These are phyloP conservation scores for Pseudochirops cupreus DNA, from an alignment of 2,797 vertebrate genomes.

Conservation along the genomic window DNA sequence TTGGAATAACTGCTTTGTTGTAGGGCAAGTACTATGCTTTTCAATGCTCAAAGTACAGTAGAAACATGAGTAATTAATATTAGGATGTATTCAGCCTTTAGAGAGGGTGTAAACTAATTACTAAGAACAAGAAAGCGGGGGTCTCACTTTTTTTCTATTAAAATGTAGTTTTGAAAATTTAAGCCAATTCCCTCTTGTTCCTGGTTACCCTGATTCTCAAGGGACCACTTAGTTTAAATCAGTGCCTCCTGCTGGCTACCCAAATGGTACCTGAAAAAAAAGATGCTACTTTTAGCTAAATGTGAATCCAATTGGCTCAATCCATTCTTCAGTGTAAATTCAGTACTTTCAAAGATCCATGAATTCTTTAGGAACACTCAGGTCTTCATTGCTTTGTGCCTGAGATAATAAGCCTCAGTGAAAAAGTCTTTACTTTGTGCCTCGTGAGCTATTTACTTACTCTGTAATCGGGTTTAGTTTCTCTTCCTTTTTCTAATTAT, in stretches of 20 bases:
- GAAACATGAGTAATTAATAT: background rate
- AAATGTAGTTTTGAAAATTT: background rate
- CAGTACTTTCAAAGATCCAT: background rate
- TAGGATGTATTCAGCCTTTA: background rate
- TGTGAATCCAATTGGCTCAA: background rate
- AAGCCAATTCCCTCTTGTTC: background rate
- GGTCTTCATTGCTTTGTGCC: background rate
- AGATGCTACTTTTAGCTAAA: background rate
- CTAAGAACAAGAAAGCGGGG: background rate
- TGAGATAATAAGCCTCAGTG: background rate
- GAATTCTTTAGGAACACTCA: background rate
- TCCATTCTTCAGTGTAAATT: background rate
- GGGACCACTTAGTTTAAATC: background rate
- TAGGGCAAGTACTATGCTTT: background rate
- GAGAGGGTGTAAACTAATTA: constrained; percentile 4
- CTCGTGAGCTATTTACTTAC: background rate
- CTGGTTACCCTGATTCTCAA: background rate
- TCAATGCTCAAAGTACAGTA: background rate
- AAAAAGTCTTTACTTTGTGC: background rate
- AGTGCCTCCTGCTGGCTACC: background rate
- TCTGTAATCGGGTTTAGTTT: constrained; percentile 19
- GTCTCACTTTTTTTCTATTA: constrained; percentile 17
- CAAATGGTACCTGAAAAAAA: background rate
- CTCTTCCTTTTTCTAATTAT: background rate
- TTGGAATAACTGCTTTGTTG: background rate